A percentile compares a stretch with the other conserved stretches of the same genome.
Conservation (phyloP, 2,888 invertebrate species). For the Aethes cnicana region DNA sequence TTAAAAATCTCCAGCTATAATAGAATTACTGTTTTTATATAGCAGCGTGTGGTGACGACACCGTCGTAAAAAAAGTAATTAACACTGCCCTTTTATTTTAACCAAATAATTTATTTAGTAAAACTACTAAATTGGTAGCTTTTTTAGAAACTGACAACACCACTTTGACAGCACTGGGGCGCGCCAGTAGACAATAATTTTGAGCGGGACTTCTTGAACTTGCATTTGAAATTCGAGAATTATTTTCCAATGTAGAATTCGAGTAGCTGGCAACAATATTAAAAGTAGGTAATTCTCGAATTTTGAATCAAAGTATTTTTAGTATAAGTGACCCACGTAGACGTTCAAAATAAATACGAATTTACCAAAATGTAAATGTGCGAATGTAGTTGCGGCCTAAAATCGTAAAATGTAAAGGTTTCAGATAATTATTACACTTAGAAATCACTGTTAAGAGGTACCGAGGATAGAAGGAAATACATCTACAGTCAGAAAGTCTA, state of each 20-base stretch:
- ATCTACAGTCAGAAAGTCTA: no score
- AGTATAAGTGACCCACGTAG: slow-evolving; percentile 12
- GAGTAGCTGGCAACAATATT: no score
- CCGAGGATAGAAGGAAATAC: background rate
- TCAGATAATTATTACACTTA: slow-evolving; percentile 18
- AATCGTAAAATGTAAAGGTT: slow-evolving; percentile 35
- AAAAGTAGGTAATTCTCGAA: no score
- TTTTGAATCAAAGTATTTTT: no score
- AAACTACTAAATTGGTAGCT: slow-evolving; percentile 11
- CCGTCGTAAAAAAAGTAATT: no score
- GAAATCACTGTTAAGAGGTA: slow-evolving; percentile 13
- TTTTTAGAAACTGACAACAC: slow-evolving; percentile 16
- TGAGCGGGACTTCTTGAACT: slow-evolving; percentile 5
- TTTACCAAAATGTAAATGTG: slow-evolving; percentile 40
- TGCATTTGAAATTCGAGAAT: no score
- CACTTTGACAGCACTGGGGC: slow-evolving; percentile 18
- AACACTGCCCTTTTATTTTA: slow-evolving; percentile 17
- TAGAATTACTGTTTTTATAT: no score
- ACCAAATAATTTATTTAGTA: no score
- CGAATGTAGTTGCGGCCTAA: slow-evolving; percentile 49
- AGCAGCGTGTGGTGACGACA: no score
- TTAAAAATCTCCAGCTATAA: no score
- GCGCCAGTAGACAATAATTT: slow-evolving; percentile 28
- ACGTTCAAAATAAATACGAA: slow-evolving; percentile 38
- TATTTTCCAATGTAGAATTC: no score